These are phyloP conservation scores for Colossoma macropomum DNA, from an alignment of 2,113 vertebrate genomes.

Conservation along the genomic window DNA sequence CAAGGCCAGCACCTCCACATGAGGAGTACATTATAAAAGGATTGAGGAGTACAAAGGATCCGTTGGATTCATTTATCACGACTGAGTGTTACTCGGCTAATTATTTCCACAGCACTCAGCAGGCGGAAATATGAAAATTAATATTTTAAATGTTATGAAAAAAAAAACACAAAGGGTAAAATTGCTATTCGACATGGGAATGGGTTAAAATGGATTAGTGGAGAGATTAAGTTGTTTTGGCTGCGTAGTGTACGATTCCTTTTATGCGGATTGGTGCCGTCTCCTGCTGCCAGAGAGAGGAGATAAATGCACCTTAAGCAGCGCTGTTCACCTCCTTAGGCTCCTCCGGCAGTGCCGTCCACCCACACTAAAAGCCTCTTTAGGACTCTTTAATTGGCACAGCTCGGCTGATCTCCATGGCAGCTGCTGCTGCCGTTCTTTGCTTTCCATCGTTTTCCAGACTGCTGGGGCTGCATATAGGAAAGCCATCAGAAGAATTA, in stretches of 20 bases:
- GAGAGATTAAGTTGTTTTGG: background rate
- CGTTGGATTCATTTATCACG: constrained; percentile 52
- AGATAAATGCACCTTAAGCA: constrained; percentile 17
- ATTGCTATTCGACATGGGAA: background rate
- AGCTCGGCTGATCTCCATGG: constrained; percentile 49
- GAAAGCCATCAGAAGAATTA: background rate
- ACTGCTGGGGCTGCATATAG: background rate
- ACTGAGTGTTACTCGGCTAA: constrained; percentile 17
- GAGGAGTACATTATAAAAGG: constrained; percentile 53
- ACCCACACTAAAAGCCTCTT: constrained; percentile 32
- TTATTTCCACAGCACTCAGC: constrained; percentile 19
- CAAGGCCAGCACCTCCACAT: background rate
- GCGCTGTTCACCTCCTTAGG: background rate
- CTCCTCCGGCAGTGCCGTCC: constrained; percentile 25
- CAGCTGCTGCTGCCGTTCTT: constrained; percentile 33
- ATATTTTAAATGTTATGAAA: constrained; percentile 1
- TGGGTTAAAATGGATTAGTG: background rate
- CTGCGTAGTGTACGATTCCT: background rate
- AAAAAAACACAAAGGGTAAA: background rate
- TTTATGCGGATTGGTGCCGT: constrained; percentile 14
- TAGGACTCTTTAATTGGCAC: constrained; percentile 38
- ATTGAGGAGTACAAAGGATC: constrained; percentile 59
- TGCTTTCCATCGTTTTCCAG: constrained; percentile 15
- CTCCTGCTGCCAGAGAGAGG: background rate
- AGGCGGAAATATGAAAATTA: background rate